Base-by-base conservation (phyloP, 2,888 invertebrate genomes). In the Ferrisia virgata region DNA sequence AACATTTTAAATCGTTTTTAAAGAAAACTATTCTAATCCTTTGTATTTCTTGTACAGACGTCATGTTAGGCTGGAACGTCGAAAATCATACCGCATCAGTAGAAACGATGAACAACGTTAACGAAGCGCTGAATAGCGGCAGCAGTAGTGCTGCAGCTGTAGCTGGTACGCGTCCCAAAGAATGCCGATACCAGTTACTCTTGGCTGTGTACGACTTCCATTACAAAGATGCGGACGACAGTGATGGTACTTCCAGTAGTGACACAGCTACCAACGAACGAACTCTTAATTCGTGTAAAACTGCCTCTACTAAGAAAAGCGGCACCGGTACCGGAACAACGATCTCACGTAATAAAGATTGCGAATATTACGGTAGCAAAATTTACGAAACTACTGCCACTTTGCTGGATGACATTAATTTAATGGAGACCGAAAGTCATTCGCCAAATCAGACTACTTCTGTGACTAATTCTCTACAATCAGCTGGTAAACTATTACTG, bases 121-220 rank as follows among this genome's bases (percentile, higher is more conserved):
- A 69, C 28, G 82, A 83, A 39, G 72, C 58, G 18, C 28, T 82
- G 36, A 82, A 36, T 11, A 82, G 82, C 18, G 53, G 82, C 25
- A 58, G 33, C 64, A 36, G 36, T 2, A n/a, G 43, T 13, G 53
- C 53, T 2, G 53, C 53, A 22, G 53, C 53, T 18, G 53, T 13
- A 2, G 72, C 33, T 25, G 39, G 40, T 22, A 43, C 40, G 4
- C 43, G 36, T 11, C 43, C 83, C 40, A 36, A 40, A 76, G 72
- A 83, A 47, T 43, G 31, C 9, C 39, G 39, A 2, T 72, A 76
- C 43, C 80, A 87, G 86, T 82, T 88, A 87, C 93, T 92, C 88
- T 89, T 93, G 78, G 90, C 93, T 22, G 91, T 93, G 0, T 93
- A 93, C 86, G 93, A 93, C 87, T 93, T 93, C 89, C 91, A 92